phyloP scores from a whole-genome alignment of 2,888 invertebrate species.

The Suillia variegata region DNA sequence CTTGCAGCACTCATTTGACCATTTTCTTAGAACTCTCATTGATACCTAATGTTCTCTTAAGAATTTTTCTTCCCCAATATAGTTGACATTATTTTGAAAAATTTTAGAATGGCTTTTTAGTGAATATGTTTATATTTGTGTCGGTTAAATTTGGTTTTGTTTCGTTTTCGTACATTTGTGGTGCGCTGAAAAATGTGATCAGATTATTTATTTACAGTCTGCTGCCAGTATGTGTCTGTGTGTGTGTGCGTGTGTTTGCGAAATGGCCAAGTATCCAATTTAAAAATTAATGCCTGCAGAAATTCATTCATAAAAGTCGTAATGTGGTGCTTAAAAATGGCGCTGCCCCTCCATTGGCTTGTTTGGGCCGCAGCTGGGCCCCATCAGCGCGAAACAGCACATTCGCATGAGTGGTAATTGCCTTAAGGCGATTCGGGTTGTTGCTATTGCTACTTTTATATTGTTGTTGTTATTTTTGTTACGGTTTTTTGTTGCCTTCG shows the following conservation, averaged over 20 bases:
- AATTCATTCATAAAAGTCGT: constrained; percentile 53
- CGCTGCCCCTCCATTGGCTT: not conserved
- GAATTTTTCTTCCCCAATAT: too few relatives aligned
- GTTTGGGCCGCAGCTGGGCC: constrained; percentile 17
- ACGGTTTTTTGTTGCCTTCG: too few relatives aligned
- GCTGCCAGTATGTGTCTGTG: not conserved
- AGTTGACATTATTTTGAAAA: too few relatives aligned
- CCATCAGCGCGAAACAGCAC: too few relatives aligned
- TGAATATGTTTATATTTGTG: too few relatives aligned
- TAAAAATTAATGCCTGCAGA: constrained; percentile 53
- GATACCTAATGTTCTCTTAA: too few relatives aligned
- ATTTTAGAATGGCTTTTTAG: too few relatives aligned
- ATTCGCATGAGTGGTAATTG: constrained; percentile 16
- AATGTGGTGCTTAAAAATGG: constrained; percentile 25
- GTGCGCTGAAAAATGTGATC: constrained; percentile 4
- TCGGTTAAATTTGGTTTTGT: too few relatives aligned
- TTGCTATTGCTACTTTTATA: not conserved
- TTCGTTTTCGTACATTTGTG: not conserved
- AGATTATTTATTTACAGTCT: not conserved
- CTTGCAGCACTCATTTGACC: too few relatives aligned
- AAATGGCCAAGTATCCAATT: constrained; percentile 52
- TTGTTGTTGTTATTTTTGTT: too few relatives aligned
- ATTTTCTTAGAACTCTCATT: too few relatives aligned
- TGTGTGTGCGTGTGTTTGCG: constrained; percentile 27
- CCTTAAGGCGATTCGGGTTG: constrained; percentile 17